Evolutionary conservation across 2,797 vertebrate genomes (phyloP).

Genomic region (Poecile montanus): DNA sequence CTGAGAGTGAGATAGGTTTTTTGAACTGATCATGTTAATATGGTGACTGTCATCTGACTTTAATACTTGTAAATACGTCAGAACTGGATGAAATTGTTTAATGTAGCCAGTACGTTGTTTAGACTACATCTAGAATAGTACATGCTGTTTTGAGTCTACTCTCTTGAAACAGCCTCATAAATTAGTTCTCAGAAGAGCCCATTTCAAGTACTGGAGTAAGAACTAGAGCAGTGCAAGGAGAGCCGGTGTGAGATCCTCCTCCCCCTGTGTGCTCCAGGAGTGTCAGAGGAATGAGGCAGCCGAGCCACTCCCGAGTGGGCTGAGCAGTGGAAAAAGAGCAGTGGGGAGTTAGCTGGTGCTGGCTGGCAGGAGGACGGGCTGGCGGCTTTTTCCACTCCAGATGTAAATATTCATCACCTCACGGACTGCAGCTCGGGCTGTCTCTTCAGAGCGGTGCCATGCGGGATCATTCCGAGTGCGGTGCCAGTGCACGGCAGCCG

Average conservation of each 20-base stretch:
- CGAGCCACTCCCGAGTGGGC: not conserved
- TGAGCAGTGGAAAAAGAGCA: not conserved
- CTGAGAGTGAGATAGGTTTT: not conserved
- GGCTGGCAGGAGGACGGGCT: not conserved
- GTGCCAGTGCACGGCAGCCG: not conserved
- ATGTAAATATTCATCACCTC: not conserved
- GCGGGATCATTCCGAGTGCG: rapidly evolving
- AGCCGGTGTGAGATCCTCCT: not conserved
- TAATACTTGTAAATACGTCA: not conserved
- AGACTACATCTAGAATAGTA: not conserved
- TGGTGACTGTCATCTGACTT: not conserved
- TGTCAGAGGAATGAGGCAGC: not conserved
- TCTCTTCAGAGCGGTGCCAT: rapidly evolving
- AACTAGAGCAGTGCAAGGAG: rapidly evolving
- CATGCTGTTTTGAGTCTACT: not conserved
- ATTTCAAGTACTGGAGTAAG: not conserved
- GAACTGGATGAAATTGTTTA: not conserved
- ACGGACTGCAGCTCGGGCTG: rapidly evolving
- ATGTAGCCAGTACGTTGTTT: not conserved
- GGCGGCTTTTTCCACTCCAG: not conserved
- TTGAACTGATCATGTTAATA: not conserved
- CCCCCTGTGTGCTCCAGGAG: rapidly evolving
- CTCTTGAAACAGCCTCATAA: not conserved
- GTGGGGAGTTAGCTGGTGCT: not conserved
- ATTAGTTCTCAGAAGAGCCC: not conserved